Evolutionary conservation across 2,797 vertebrate genomes (phyloP).

Genomic region (Emydoidea blandingii): DNA sequence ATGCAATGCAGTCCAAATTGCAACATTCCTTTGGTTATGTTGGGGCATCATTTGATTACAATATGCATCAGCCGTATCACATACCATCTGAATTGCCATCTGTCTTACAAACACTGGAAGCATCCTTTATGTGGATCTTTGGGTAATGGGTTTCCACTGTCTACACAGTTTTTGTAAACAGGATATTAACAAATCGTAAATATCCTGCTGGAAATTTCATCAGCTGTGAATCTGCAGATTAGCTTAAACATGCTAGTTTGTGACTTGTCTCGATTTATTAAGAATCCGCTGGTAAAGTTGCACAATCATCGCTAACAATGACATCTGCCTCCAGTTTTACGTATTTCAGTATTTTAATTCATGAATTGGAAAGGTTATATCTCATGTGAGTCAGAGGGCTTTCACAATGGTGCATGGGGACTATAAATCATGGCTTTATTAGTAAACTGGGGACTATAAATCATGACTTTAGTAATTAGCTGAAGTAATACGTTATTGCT

Average conservation of each 20-base stretch:
- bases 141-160: slow-evolving; percentile 25
- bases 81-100: fast-evolving
- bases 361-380: background rate
- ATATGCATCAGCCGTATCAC: background rate
- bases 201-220: slow-evolving; percentile 36
- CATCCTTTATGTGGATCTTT: background rate
- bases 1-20: fast-evolving
- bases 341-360: background rate
- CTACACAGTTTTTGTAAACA: slow-evolving; percentile 65
- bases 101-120: background rate
- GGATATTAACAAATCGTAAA: slow-evolving; percentile 65
- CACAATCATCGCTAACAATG: background rate
- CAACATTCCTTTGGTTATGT: fast-evolving
- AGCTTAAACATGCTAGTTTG: background rate
- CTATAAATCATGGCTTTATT: background rate
- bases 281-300: background rate
- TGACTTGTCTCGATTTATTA: background rate
- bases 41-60: background rate
- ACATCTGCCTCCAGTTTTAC: background rate
- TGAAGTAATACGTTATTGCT: background rate
- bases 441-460: background rate
- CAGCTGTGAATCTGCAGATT: background rate
- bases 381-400: background rate
- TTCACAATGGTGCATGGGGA: background rate
- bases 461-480: background rate